Conservation (phyloP, 2,888 invertebrate species). For the Trichacis sp. region DNA sequence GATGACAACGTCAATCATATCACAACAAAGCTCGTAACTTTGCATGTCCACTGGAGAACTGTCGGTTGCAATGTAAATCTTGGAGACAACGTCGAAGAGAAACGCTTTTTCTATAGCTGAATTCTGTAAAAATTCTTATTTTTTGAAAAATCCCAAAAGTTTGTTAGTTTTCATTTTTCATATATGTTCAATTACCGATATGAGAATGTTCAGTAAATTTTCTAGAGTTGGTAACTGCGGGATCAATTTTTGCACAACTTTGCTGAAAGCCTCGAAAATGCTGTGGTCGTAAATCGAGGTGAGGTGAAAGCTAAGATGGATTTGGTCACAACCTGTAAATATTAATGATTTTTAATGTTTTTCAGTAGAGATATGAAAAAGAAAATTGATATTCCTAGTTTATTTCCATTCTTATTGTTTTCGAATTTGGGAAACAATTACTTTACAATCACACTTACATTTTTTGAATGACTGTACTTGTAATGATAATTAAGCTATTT, state of each 20-base stretch:
- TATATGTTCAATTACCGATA: slow-evolving; percentile 82
- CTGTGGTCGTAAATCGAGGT: slow-evolving; percentile 99
- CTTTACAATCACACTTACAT: too few relatives aligned
- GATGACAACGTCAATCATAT: slow-evolving; percentile 99
- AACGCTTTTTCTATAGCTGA: slow-evolving; percentile 99
- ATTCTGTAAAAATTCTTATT: slow-evolving; percentile 77
- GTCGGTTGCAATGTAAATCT: slow-evolving; percentile 99
- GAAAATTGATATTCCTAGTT: too few relatives aligned
- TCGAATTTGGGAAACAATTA: too few relatives aligned
- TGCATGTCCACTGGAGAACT: slow-evolving; percentile 99
- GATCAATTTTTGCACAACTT: slow-evolving; percentile 99
- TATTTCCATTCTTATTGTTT: too few relatives aligned
- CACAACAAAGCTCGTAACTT: slow-evolving; percentile 99
- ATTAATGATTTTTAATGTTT: too few relatives aligned
- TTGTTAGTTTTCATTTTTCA: too few relatives aligned
- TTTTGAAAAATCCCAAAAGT: too few relatives aligned
- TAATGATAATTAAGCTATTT: too few relatives aligned
- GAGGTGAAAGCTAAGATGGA: slow-evolving; percentile 93
- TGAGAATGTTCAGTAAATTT: slow-evolving; percentile 96
- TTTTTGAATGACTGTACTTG: too few relatives aligned
- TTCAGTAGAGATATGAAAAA: too few relatives aligned
- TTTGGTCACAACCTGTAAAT: slow-evolving; percentile 79
- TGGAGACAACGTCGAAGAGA: slow-evolving; percentile 98
- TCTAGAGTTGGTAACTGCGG: slow-evolving; percentile 97
- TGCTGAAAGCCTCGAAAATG: slow-evolving; percentile 99